Conservation (phyloP, 2,888 invertebrate species). For the Cheilosia urbana region DNA sequence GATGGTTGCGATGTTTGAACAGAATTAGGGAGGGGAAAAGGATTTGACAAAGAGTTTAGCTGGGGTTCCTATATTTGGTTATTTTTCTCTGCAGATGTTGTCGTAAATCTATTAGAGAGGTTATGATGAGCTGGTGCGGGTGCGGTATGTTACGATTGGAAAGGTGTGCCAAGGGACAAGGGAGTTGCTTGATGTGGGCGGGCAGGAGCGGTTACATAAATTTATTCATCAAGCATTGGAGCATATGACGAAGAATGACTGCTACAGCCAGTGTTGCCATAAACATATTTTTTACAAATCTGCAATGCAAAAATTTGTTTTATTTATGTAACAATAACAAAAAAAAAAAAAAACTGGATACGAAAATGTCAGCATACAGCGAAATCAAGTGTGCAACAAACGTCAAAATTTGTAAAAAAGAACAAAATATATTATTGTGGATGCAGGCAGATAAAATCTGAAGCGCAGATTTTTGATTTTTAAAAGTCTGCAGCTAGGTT, state of each 20-base stretch:
- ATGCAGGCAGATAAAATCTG: too few relatives aligned
- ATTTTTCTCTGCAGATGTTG: conserved; percentile 4
- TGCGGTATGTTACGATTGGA: not conserved
- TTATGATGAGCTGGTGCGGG: conserved; percentile 1
- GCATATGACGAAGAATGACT: not conserved
- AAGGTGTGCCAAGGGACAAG: not conserved
- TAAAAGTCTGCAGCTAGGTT: too few relatives aligned
- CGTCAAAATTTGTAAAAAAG: too few relatives aligned
- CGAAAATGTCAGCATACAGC: too few relatives aligned
- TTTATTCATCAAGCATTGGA: not conserved
- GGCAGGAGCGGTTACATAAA: not conserved
- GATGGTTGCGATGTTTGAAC: conserved; percentile 10
- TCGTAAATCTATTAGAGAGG: conserved; percentile 9
- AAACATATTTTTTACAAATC: too few relatives aligned
- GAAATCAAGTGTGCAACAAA: too few relatives aligned
- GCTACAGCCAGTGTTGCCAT: too few relatives aligned
- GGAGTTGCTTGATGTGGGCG: not conserved
- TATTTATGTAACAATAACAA: too few relatives aligned
- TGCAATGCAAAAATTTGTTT: too few relatives aligned
- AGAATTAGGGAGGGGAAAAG: not conserved
- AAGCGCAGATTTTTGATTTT: too few relatives aligned
- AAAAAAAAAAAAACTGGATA: too few relatives aligned
- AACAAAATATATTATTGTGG: too few relatives aligned
- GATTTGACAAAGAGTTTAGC: conserved; percentile 5
- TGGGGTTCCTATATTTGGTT: not conserved